Conservation (phyloP, 1,140 invertebrate genomes). For the Pogonognathellus flavescens region DNA sequence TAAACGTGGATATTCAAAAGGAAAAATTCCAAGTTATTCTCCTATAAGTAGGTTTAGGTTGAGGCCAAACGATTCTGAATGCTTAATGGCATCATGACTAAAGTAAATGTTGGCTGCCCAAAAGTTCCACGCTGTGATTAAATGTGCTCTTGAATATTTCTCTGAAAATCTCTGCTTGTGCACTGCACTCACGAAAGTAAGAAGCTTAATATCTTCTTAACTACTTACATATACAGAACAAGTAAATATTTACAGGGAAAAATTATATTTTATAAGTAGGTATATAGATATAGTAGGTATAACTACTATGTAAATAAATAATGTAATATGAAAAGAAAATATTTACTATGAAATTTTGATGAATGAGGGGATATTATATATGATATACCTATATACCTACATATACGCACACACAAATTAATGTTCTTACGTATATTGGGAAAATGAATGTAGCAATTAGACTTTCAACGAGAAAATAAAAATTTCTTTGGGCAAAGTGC, state of each 20-base stretch:
- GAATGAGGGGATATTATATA: no score
- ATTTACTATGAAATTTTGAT: no score
- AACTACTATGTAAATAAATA: no score
- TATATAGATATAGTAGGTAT: no score
- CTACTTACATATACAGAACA: no score
- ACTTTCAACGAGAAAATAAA: neutral
- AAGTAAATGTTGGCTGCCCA: constrained; percentile 12
- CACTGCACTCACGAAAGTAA: neutral
- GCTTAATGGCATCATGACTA: constrained; percentile 20
- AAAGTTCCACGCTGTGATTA: constrained; percentile 40
- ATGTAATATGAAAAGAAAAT: no score
- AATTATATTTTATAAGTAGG: no score
- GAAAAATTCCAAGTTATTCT: constrained; percentile 35
- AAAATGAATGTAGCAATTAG: neutral
- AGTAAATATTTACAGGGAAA: no score
- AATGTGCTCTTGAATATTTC: constrained; percentile 34
- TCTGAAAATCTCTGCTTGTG: neutral
- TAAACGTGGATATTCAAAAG: constrained; percentile 2
- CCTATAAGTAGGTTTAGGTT: constrained; percentile 36
- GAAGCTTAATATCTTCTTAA: no score
- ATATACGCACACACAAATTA: no score
- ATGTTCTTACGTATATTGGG: neutral
- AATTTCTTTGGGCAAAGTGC: neutral
- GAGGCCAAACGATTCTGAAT: constrained; percentile 10
- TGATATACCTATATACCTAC: no score